Conservation (phyloP, 2,888 invertebrate genomes). For the Chymomyza caudatula region DNA sequence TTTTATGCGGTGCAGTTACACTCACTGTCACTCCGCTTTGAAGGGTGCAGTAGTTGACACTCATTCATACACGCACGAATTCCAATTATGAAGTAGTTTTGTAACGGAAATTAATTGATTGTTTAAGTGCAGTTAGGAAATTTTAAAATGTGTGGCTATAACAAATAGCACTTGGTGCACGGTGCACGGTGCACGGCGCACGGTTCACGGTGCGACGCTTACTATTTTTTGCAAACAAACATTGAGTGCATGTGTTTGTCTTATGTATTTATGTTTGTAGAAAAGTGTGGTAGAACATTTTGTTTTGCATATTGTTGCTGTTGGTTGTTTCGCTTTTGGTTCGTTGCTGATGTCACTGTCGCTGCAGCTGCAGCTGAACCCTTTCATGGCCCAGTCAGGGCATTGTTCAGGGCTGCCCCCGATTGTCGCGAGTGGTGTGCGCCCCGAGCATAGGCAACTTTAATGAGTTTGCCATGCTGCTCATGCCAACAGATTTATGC, state of each 20-base stretch:
- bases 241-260: neutral
- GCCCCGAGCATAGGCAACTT: slow-evolving; percentile 69
- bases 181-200: no score
- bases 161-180: neutral
- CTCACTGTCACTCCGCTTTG: no score
- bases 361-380: slow-evolving; percentile 4
- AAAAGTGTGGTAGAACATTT: slow-evolving; percentile 37
- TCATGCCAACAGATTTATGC: slow-evolving; percentile 19
- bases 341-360: slow-evolving; percentile 39
- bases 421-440: slow-evolving; percentile 65
- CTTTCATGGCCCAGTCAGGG: slow-evolving; percentile 15
- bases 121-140: no score
- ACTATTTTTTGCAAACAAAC: neutral
- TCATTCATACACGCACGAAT: no score
- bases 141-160: neutral
- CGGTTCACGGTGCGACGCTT: neutral
- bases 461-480: slow-evolving; percentile 57
- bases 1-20: no score
- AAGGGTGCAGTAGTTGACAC: no score
- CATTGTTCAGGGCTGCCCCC: slow-evolving; percentile 62
- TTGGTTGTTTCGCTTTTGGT: slow-evolving; percentile 28
- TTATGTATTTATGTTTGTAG: slow-evolving; percentile 7
- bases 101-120: no score
- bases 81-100: no score
- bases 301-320: slow-evolving; percentile 28